These are phyloP conservation scores for Danionella cerebrum DNA, from an alignment of 2,113 vertebrate genomes.

Conservation along the genomic window DNA sequence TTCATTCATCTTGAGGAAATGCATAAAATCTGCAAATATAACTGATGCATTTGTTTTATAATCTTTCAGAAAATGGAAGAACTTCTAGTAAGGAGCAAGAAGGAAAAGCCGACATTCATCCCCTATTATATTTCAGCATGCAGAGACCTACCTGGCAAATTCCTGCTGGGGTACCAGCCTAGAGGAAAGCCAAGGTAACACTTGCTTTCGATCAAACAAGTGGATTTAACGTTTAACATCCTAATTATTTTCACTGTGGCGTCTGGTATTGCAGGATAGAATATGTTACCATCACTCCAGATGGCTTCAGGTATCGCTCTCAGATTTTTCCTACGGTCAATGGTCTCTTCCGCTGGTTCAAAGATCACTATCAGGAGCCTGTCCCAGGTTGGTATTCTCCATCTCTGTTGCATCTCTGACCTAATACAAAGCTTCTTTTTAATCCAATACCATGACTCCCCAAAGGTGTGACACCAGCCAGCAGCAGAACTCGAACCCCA, in stretches of 20 bases:
- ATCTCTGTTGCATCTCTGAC: not conserved
- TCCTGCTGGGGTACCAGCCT: conserved; percentile 93
- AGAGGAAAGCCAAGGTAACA: conserved; percentile 90
- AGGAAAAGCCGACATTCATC: conserved; percentile 96
- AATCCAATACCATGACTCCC: not conserved
- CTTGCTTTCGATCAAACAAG: too few species aligned
- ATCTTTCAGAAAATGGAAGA: conserved; percentile 90
- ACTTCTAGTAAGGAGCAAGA: conserved; percentile 81
- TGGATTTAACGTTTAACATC: too few species aligned
- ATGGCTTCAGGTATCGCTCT: conserved; percentile 94
- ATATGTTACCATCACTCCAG: conserved; percentile 92
- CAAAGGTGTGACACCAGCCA: conserved; percentile 88
- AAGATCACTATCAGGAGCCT: conserved; percentile 96
- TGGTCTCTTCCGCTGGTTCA: conserved; percentile 96
- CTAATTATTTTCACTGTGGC: not conserved
- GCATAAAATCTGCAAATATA: not conserved
- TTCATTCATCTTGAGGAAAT: too few species aligned
- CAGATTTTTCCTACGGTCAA: conserved; percentile 92
- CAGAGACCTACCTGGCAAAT: conserved; percentile 94
- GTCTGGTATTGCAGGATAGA: conserved; percentile 71
- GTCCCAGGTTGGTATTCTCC: conserved; percentile 74
- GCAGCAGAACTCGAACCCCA: conserved; percentile 90
- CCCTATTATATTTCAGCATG: conserved; percentile 92
- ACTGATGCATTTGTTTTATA: not conserved
- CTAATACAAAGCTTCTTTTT: not conserved